These are phyloP conservation scores for Ictidomys tridecemlineatus DNA, from an alignment of 2,113 vertebrate genomes.

Conservation along the genomic window DNA sequence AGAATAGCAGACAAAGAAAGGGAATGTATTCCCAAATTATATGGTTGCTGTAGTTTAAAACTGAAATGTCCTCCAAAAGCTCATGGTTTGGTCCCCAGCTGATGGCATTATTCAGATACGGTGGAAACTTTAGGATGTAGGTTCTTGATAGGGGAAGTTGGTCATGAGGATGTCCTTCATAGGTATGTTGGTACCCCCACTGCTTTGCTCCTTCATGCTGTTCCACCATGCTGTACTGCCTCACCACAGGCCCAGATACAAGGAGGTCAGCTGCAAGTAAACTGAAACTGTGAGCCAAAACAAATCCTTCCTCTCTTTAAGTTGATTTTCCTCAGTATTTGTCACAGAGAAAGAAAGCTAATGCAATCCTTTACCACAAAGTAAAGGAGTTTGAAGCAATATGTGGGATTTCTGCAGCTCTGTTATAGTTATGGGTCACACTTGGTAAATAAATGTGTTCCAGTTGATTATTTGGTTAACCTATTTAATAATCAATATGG, in stretches of 20 bases:
- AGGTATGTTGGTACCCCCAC: background rate
- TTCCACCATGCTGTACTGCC: background rate
- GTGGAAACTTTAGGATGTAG: background rate
- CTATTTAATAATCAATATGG: background rate
- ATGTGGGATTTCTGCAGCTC: background rate
- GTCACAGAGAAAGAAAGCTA: background rate
- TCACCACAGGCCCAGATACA: background rate
- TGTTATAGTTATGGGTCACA: background rate
- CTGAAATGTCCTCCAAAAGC: background rate
- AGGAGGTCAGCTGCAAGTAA: background rate
- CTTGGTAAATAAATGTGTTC: background rate
- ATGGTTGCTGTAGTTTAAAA: background rate
- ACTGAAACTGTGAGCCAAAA: background rate
- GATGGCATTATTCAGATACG: background rate
- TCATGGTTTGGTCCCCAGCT: background rate
- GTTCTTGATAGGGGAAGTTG: background rate
- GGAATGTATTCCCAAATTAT: background rate
- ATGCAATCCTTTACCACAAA: background rate
- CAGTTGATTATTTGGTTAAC: background rate
- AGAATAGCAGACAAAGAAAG: background rate
- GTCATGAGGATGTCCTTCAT: background rate
- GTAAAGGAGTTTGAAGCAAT: conserved; percentile 16
- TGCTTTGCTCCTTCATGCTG: background rate
- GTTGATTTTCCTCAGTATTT: background rate
- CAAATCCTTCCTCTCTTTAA: background rate